A percentile compares a stretch with the other conserved stretches of the same genome.
phyloP scores from a whole-genome alignment of 1,140 invertebrate genomes.

The Ips typographus region DNA sequence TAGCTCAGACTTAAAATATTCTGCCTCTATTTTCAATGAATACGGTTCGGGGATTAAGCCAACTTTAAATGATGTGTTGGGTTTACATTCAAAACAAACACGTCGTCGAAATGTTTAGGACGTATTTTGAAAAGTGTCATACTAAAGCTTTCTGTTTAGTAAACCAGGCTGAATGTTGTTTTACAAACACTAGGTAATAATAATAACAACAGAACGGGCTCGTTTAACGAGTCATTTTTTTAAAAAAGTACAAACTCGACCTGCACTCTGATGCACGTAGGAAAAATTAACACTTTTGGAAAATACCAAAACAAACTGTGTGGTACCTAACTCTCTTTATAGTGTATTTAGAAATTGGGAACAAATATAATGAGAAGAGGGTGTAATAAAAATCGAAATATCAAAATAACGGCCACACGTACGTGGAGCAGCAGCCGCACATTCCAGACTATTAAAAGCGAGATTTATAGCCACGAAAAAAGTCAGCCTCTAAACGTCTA shows the following conservation, averaged over 20 bases:
- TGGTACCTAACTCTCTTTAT: no score
- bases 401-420: slow-evolving; percentile 35
- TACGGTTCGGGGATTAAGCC: slow-evolving; percentile 35
- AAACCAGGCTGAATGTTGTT: slow-evolving; percentile 44
- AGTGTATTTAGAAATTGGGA: no score
- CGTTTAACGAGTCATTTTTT: not conserved
- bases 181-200: slow-evolving; percentile 42
- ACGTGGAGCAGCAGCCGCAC: slow-evolving; percentile 36
- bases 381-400: slow-evolving; percentile 35
- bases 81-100: slow-evolving; percentile 45
- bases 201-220: not conserved
- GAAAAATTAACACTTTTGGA: no score
- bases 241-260: no score
- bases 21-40: slow-evolving; percentile 28
- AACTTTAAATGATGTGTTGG: slow-evolving; percentile 37
- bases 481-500: slow-evolving; percentile 51
- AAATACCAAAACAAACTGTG: no score
- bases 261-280: not conserved
- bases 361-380: not conserved
- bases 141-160: slow-evolving; percentile 48
- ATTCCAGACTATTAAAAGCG: slow-evolving; percentile 51
- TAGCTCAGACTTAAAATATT: slow-evolving; percentile 33
- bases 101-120: slow-evolving; percentile 43
- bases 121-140: slow-evolving; percentile 51
- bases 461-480: slow-evolving; percentile 50